These are phyloP conservation scores for Archegozetes longisetosus DNA, from an alignment of 1,140 invertebrate species.

Conservation along the genomic window DNA sequence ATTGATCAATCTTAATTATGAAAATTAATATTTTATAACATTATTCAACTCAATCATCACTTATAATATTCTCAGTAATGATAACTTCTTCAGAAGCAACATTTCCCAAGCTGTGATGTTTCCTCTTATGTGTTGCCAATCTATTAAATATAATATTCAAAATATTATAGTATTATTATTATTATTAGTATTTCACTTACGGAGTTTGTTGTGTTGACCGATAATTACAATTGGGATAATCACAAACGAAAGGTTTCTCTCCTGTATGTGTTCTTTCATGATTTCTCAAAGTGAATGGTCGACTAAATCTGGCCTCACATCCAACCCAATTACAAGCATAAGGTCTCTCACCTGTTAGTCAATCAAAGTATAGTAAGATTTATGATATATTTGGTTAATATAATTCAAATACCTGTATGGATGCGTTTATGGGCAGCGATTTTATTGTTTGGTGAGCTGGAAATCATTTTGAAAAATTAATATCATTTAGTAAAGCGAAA, in stretches of 20 bases:
- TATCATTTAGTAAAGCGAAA: too few species aligned
- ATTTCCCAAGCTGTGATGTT: not conserved
- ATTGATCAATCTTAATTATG: too few species aligned
- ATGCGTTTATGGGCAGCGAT: not conserved
- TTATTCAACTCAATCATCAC: not conserved
- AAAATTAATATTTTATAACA: too few species aligned
- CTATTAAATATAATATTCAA: not conserved
- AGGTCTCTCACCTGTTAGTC: constrained; percentile 90
- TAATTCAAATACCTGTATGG: constrained; percentile 80
- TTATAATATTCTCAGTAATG: not conserved
- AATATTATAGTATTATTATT: not conserved
- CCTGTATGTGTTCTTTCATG: constrained; percentile 7
- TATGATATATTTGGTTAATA: constrained; percentile 79
- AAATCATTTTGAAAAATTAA: too few species aligned
- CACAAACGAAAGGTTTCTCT: not conserved
- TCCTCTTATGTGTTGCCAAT: not conserved
- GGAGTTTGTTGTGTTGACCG: not conserved
- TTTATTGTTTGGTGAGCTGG: not conserved
- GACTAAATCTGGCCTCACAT: constrained; percentile 3
- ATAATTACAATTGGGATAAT: not conserved
- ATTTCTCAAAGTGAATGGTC: constrained; percentile 8
- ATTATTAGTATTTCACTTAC: not conserved
- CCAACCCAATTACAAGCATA: constrained; percentile 95
- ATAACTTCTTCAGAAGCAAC: not conserved
- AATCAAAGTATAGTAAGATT: constrained; percentile 73